Evolutionary conservation across 2,113 vertebrate genomes (phyloP).

Genomic region (Chlamydotis undulata): DNA sequence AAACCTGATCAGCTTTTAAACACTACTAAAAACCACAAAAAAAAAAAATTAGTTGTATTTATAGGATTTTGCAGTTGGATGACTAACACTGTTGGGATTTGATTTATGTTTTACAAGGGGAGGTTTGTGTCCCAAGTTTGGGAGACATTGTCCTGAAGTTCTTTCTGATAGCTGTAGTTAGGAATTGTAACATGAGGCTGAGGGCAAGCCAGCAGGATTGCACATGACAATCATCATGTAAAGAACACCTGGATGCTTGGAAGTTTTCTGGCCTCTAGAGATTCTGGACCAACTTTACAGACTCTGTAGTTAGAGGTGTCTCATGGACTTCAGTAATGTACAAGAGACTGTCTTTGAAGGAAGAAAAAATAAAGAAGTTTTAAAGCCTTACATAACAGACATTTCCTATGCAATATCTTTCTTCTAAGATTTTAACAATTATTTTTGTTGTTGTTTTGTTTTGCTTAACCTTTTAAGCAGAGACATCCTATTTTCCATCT

Average conservation of each 20-base stretch:
- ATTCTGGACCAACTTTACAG: not conserved
- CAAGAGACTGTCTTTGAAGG: not conserved
- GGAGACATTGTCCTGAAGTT: not conserved
- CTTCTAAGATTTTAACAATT: not conserved
- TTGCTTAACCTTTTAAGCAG: not conserved
- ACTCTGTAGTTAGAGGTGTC: not conserved
- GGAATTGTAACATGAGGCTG: not conserved
- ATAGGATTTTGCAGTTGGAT: not conserved
- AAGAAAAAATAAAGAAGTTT: not conserved
- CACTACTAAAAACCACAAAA: not conserved
- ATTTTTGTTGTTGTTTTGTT: not conserved
- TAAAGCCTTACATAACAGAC: not conserved
- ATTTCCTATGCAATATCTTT: not conserved
- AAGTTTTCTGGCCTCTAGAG: not conserved
- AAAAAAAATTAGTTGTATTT: not conserved
- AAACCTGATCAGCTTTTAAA: not conserved
- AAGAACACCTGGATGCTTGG: not conserved
- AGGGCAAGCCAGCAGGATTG: not conserved
- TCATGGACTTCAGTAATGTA: not conserved
- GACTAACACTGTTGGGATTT: not conserved
- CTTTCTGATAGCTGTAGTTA: not conserved
- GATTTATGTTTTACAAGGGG: not conserved
- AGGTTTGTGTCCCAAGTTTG: not conserved
- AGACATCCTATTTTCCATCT: not conserved
- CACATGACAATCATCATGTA: not conserved